phyloP scores from a whole-genome alignment of 2,113 vertebrate species.

The Lophotis ruficrista region DNA sequence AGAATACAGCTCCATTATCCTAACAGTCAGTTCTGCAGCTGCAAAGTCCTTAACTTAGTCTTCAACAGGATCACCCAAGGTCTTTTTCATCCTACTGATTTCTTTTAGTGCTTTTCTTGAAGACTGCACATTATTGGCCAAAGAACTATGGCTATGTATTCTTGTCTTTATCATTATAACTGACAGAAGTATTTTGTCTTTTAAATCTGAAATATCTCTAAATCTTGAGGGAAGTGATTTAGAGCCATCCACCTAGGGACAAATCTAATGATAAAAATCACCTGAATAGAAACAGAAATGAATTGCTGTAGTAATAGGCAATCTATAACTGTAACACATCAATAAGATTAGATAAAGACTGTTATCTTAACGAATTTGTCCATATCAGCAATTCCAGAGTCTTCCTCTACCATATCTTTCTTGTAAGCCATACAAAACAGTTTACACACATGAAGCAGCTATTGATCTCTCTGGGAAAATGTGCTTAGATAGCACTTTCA shows the following conservation, averaged over 20 bases:
- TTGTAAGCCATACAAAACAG: neutral
- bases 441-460: conserved; percentile 25
- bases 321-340: conserved; percentile 25
- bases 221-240: neutral
- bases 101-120: neutral
- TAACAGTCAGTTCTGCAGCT: neutral
- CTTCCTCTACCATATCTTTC: neutral
- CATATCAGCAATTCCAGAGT: neutral
- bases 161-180: neutral
- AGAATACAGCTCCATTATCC: neutral
- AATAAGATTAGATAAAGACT: conserved; percentile 25
- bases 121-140: neutral
- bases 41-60: neutral
- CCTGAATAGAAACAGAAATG: conserved; percentile 17
- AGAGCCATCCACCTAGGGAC: neutral
- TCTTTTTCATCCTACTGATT: neutral
- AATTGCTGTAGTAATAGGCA: neutral
- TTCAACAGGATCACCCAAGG: neutral
- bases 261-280: neutral
- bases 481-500: neutral
- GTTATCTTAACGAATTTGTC: conserved; percentile 42
- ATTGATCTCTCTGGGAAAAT: conserved; percentile 30
- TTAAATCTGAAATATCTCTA: conserved; percentile 4
- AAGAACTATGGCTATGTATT: neutral
- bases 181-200: neutral